Percentiles rank a stretch among this genome's conserved stretches.
phyloP scores from a whole-genome alignment of 2,797 vertebrate genomes.

The Ctenochaetus hawaiiensis region DNA sequence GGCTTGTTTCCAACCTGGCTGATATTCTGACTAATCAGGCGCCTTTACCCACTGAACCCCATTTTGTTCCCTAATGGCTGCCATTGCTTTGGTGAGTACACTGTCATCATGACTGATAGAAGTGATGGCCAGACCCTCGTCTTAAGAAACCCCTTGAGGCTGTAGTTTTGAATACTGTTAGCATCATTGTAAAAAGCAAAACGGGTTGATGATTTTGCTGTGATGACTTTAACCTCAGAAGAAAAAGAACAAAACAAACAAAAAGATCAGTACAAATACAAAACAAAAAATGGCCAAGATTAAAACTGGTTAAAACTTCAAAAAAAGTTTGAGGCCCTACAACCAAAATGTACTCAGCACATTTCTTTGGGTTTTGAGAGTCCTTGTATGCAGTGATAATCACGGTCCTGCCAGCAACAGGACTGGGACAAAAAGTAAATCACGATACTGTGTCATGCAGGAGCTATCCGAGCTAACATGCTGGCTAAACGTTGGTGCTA shows the following conservation, averaged over 20 bases:
- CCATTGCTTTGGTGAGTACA: neutral
- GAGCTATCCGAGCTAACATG: neutral
- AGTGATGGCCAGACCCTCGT: neutral
- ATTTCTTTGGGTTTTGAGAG: neutral
- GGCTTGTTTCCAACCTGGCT: neutral
- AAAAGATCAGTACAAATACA: no score
- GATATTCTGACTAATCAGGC: neutral
- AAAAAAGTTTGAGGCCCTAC: no score
- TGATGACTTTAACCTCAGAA: neutral
- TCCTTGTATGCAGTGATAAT: neutral
- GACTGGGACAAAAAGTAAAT: neutral
- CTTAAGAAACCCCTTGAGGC: no score
- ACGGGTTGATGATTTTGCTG: neutral
- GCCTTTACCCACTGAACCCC: neutral
- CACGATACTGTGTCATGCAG: neutral
- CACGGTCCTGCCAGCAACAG: neutral
- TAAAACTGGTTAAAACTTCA: no score
- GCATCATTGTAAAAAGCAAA: no score
- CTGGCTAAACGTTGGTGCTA: neutral
- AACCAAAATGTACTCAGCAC: neutral
- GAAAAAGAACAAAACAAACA: no score
- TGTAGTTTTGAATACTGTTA: no score
- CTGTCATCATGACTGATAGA: neutral
- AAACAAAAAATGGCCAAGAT: no score
- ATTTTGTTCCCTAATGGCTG: neutral